Evolutionary conservation across 2,888 invertebrate species (phyloP).

Genomic region (Frankliniella intonsa): DNA sequence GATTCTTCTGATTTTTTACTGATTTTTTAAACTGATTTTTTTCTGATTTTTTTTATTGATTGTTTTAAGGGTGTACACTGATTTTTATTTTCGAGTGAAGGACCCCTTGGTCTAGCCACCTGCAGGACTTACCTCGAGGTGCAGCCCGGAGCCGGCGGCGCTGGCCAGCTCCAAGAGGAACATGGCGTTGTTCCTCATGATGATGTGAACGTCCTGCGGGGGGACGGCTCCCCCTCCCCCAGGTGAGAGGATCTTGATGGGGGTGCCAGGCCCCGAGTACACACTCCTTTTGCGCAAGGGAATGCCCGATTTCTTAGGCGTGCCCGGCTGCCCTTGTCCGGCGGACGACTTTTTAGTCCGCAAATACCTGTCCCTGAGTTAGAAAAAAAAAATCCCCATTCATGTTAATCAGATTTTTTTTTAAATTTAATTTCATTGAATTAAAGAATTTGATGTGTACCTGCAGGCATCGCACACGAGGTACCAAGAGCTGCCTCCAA

Average conservation of each 20-base stretch:
- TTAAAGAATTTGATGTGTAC: not conserved
- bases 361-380: slow-evolving; percentile 37
- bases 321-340: not conserved
- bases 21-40: not conserved
- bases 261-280: not conserved
- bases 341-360: slow-evolving; percentile 39
- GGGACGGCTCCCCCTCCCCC: not conserved
- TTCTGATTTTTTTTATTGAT: too few species aligned
- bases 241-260: slow-evolving; percentile 9
- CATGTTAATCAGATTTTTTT: not conserved
- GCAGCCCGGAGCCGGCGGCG: slow-evolving; percentile 50
- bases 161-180: slow-evolving; percentile 87
- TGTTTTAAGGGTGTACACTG: too few species aligned
- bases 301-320: not conserved
- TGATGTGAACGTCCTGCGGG: slow-evolving; percentile 50
- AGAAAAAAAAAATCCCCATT: not conserved
- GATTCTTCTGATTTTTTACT: too few species aligned
- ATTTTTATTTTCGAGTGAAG: too few species aligned
- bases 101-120: too few species aligned
- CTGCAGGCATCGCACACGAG: slow-evolving; percentile 88
- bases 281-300: slow-evolving; percentile 12
- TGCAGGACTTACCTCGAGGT: not conserved
- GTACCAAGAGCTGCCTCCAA: slow-evolving; percentile 80
- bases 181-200: slow-evolving; percentile 90
- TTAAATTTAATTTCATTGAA: not conserved